These are phyloP conservation scores for Acanthacorydalis orientalis DNA, from an alignment of 2,888 invertebrate genomes.

Conservation along the genomic window DNA sequence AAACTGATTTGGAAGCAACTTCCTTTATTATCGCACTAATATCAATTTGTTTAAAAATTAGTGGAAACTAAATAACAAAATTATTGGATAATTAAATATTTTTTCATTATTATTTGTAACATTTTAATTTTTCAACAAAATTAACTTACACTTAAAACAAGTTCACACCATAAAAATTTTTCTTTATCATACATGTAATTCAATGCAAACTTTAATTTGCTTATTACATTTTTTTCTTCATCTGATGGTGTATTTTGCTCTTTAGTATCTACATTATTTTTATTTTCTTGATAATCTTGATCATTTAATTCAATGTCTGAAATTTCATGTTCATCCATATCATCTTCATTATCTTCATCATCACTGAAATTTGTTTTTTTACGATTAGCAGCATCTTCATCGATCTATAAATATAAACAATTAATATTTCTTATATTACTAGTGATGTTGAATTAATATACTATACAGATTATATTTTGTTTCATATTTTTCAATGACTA, in stretches of 20 bases:
- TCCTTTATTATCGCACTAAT: constrained; percentile 56
- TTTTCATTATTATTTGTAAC: neutral
- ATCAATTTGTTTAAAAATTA: constrained; percentile 51
- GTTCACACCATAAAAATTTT: constrained; percentile 67
- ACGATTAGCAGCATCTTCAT: constrained; percentile 26
- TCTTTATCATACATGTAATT: constrained; percentile 61
- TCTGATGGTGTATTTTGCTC: constrained; percentile 38
- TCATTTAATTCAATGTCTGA: too few relatives aligned
- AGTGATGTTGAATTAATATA: too few relatives aligned
- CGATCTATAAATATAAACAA: constrained; percentile 23
- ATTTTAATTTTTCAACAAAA: constrained; percentile 9
- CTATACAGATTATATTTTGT: too few relatives aligned
- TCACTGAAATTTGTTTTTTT: constrained; percentile 24
- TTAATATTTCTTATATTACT: too few relatives aligned
- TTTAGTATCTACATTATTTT: constrained; percentile 16
- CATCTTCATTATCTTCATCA: constrained; percentile 32
- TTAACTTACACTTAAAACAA: constrained; percentile 50
- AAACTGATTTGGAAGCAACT: constrained; percentile 50
- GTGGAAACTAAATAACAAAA: constrained; percentile 29
- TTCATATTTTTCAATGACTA: neutral
- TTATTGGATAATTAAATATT: constrained; percentile 1
- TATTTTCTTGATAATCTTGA: constrained; percentile 25
- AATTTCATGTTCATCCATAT: constrained; percentile 26
- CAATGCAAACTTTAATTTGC: constrained; percentile 15
- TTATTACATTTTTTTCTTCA: constrained; percentile 11